A percentile compares a stretch with the other conserved stretches of the same genome.
phyloP scores from a whole-genome alignment of 2,113 vertebrate species.

The Brachyistius frenatus region DNA sequence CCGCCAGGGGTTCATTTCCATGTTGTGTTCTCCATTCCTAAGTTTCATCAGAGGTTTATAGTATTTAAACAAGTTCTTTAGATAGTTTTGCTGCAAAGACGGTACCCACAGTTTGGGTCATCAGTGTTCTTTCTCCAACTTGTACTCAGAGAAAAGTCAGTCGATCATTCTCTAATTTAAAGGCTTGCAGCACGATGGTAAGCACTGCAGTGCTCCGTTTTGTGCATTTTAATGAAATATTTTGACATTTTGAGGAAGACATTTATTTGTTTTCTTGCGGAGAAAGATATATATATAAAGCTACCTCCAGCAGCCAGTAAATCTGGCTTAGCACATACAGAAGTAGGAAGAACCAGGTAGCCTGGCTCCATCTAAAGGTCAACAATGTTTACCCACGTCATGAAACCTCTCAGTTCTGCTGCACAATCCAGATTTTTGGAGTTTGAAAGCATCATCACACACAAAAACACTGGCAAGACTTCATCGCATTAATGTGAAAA shows the following conservation, averaged over 20 bases:
- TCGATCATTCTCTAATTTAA: not conserved
- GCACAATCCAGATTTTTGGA: not conserved
- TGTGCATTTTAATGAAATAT: not conserved
- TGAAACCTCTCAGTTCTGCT: not conserved
- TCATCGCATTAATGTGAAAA: not conserved
- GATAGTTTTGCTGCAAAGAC: not conserved
- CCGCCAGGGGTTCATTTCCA: not conserved
- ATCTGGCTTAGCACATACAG: not conserved
- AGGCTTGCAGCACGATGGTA: conserved; percentile 3
- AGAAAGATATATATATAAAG: not conserved
- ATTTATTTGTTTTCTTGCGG: not conserved
- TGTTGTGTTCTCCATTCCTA: not conserved
- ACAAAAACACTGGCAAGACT: not conserved
- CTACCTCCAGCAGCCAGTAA: not conserved
- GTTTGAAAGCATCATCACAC: not conserved
- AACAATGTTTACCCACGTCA: not conserved
- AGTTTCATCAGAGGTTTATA: not conserved
- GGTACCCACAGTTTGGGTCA: not conserved
- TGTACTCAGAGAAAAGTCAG: not conserved
- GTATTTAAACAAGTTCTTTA: not conserved
- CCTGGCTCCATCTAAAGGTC: not conserved
- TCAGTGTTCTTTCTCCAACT: not conserved
- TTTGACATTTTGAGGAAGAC: not conserved
- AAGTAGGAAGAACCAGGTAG: not conserved
- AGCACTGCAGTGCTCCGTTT: not conserved